A percentile compares a stretch with the other conserved stretches of the same genome.
These are phyloP conservation scores for Tylochromis polylepis DNA, from an alignment of 2,113 vertebrate species.

Conservation along the genomic window DNA sequence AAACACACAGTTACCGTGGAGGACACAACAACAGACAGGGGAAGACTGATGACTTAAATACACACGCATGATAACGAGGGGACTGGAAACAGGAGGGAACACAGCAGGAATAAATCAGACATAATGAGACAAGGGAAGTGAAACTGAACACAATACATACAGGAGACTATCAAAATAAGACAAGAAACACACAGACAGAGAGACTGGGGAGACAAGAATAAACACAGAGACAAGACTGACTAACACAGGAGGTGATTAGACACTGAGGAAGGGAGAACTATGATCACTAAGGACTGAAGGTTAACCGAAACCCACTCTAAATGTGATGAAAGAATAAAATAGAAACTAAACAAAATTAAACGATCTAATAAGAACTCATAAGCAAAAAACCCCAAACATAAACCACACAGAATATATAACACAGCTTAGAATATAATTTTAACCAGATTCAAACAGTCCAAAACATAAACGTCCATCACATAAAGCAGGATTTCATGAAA, in stretches of 20 bases:
- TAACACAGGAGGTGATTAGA: neutral
- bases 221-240: neutral
- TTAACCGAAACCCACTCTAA: neutral
- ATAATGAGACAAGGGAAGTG: neutral
- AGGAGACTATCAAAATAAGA: neutral
- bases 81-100: neutral
- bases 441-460: neutral
- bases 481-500: too few species aligned
- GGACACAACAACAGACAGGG: rapidly evolving
- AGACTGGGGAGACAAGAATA: neutral
- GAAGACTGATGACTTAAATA: neutral
- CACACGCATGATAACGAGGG: neutral
- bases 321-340: neutral
- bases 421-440: neutral
- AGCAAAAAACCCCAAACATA: neutral
- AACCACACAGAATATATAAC: neutral
- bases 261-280: neutral
- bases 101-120: neutral
- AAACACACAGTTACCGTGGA: neutral
- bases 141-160: neutral
- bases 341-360: neutral
- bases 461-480: neutral
- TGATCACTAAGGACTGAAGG: neutral
- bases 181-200: neutral
- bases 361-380: neutral